Base-by-base conservation (phyloP, 2,113 vertebrate genomes). In the Vulpes lagopus region DNA sequence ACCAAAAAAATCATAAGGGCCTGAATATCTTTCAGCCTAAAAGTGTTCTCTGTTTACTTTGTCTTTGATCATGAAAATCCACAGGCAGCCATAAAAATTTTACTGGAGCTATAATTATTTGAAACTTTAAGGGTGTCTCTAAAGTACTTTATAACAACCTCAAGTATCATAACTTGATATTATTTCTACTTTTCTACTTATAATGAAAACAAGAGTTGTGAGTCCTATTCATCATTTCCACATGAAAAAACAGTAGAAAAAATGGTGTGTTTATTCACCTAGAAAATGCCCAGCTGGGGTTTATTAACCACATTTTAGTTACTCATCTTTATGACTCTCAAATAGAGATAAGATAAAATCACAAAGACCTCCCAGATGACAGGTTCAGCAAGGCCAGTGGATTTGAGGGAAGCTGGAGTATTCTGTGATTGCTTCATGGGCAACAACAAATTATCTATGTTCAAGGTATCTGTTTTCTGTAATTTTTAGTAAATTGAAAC, bases 31-130 rank as follows among this genome's bases (percentile, higher is more conserved):
- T 95, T 86, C 93, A 98, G 94, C 96, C 3, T 1, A 97, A 97
- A 97, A 98, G 96, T 82, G 95, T 97, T 98, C 97, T 97, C 96
- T 98, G 97, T 98, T 99, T 98, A 95, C 96, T 81, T 96, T 97
- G 92, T 86, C 97, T 98, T 97, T 98, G 96, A 98, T 98, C 97
- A 94, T 82, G 60, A 87, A 98, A 97, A 97, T 83, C 96, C 95
- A 8, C 84, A 86, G 97, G 98, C 98, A 97, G 96, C 97, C 96
- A 97, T 98, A 95, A 97, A 96, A 96, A 32, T 98, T 98, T 98
- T 89, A 79, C 96, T 90, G 96, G 87, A 94, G 89, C 95, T 95
- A 1, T 95, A 97, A 97, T 98, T 98, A 95, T 97, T 80, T 82
- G 96, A 98, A 98, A 97, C 78, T 98, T 98, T 98, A 96, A 93